These are phyloP conservation scores for Stenoptilia bipunctidactyla DNA, from an alignment of 2,888 invertebrate genomes.

Conservation along the genomic window DNA sequence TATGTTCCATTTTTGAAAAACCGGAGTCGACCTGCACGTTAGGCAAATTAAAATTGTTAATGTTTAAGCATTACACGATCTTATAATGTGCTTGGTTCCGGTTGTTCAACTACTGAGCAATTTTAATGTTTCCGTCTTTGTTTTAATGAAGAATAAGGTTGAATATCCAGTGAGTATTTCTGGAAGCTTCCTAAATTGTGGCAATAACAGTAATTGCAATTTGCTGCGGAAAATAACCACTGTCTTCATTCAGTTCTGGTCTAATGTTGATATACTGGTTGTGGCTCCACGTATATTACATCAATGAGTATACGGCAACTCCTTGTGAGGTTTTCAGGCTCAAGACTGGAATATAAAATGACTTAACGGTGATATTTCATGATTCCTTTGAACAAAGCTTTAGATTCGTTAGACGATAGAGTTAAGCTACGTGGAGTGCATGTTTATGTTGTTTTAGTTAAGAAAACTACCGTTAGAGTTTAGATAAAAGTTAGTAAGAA, in stretches of 20 bases:
- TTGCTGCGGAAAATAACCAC: conserved; percentile 47
- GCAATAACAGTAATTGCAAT: conserved; percentile 61
- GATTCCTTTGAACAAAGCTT: no score
- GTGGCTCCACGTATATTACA: not conserved
- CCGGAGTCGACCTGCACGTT: not conserved
- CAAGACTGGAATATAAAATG: no score
- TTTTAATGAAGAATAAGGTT: not conserved
- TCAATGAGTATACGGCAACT: no score
- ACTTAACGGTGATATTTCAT: no score
- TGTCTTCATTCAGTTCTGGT: conserved; percentile 44
- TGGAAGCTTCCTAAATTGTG: conserved; percentile 38
- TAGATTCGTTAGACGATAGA: no score
- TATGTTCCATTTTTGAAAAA: not conserved
- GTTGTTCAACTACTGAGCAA: not conserved
- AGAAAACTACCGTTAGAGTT: no score
- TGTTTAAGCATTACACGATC: conserved; percentile 25
- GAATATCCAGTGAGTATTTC: not conserved
- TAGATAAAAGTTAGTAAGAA: no score
- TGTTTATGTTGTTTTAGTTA: conserved; percentile 17
- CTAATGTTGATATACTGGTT: conserved; percentile 37
- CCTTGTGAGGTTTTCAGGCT: no score
- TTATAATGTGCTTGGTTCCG: conserved; percentile 3
- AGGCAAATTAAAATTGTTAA: conserved; percentile 29
- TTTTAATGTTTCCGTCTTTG: no score
- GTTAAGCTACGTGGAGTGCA: conserved; percentile 20